phyloP scores from a whole-genome alignment of 53 echinoderm and acorn worm genomes.

The Apostichopus leukothele region DNA sequence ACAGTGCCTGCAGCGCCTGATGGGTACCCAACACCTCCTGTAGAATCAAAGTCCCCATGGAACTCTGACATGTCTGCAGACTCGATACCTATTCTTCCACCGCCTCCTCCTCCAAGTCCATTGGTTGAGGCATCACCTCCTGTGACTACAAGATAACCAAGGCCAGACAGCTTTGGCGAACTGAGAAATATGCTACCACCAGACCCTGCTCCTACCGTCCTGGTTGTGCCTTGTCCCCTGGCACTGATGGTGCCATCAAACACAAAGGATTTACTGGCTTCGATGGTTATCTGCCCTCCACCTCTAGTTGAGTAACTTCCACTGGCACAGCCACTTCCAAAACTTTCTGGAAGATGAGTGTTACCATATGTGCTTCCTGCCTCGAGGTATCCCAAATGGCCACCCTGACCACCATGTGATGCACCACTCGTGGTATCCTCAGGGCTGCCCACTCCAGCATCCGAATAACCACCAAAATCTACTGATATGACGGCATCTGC shows the following conservation, averaged over 20 bases:
- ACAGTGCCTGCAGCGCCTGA: slow-evolving; percentile 81
- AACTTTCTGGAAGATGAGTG: slow-evolving; percentile 42
- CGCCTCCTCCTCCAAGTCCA: slow-evolving; percentile 69
- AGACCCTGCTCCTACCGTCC: slow-evolving; percentile 62
- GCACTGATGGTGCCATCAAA: slow-evolving; percentile 69
- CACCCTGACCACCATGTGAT: slow-evolving; percentile 84
- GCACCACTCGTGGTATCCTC: slow-evolving; percentile 58
- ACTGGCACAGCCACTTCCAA: slow-evolving; percentile 72
- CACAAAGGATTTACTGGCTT: slow-evolving; percentile 39
- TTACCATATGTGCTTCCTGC: slow-evolving; percentile 62
- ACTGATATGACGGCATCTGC: slow-evolving; percentile 57
- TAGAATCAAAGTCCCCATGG: slow-evolving; percentile 58
- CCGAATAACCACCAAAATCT: slow-evolving; percentile 53
- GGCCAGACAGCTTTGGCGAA: slow-evolving; percentile 54
- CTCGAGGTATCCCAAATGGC: slow-evolving; percentile 10
- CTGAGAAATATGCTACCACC: slow-evolving; percentile 74
- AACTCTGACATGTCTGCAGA: slow-evolving; percentile 56
- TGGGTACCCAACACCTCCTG: slow-evolving; percentile 68
- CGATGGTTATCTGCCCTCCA: slow-evolving; percentile 63
- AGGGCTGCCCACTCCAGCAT: slow-evolving; percentile 55
- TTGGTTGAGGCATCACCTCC: slow-evolving; percentile 65
- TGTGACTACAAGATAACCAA: slow-evolving; percentile 67
- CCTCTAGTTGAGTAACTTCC: slow-evolving; percentile 45
- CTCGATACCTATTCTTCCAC: slow-evolving; percentile 73
- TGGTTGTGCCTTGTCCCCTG: slow-evolving; percentile 52